Percentiles rank a stretch among this genome's conserved stretches.
Evolutionary conservation across 2,888 invertebrate species (phyloP).

Genomic region (Andrena bicolor): DNA sequence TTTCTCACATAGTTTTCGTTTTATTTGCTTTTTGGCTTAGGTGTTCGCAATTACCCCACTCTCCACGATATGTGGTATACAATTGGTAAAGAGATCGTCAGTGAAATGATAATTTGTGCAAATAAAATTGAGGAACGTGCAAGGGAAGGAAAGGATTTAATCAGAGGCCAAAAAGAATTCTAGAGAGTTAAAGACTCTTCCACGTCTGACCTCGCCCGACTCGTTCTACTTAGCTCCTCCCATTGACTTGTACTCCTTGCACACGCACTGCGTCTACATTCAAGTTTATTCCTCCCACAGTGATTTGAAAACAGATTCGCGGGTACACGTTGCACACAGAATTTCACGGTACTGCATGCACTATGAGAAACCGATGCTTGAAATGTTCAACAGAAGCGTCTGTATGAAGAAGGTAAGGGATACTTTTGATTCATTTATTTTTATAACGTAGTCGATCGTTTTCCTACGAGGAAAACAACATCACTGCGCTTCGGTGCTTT

Average conservation of each 20-base stretch:
- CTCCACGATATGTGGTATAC: background rate
- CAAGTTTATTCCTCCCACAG: background rate
- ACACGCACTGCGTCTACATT: background rate
- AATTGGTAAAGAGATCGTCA: background rate
- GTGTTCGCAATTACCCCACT: no score
- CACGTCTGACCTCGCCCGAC: slow-evolving; percentile 5
- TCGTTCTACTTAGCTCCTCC: background rate
- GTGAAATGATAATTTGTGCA: background rate
- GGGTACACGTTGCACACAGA: background rate
- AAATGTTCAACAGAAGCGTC: background rate
- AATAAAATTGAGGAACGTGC: background rate
- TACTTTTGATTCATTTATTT: slow-evolving; percentile 6
- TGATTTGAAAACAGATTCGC: background rate
- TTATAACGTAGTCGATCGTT: slow-evolving; percentile 13
- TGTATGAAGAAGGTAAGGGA: slow-evolving; percentile 12
- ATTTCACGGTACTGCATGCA: slow-evolving; percentile 2
- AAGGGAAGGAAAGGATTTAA: slow-evolving; percentile 1
- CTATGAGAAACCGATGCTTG: background rate
- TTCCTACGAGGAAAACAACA: slow-evolving; percentile 1
- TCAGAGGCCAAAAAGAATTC: background rate
- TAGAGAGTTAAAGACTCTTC: background rate
- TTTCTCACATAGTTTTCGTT: no score
- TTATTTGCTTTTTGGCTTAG: no score
- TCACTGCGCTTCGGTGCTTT: slow-evolving; percentile 26
- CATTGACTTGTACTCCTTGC: background rate